Evolutionary conservation across 2,888 invertebrate species (phyloP).

Genomic region (Dysmachus trigonus): DNA sequence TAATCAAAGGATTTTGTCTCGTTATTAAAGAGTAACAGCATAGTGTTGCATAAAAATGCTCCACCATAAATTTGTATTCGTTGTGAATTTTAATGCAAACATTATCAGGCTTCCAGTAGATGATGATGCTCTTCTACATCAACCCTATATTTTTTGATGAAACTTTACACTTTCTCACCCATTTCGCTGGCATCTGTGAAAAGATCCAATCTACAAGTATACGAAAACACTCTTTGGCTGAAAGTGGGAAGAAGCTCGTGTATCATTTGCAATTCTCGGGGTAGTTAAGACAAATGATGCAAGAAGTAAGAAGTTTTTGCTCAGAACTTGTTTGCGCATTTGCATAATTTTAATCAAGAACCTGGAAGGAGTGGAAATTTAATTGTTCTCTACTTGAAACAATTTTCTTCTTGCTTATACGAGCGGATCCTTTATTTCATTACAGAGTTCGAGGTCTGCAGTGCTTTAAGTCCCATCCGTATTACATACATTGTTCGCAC

Average conservation of each 20-base stretch:
- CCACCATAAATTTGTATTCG: background rate
- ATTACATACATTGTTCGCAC: background rate
- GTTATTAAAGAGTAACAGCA: background rate
- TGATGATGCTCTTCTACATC: background rate
- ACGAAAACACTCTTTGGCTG: background rate
- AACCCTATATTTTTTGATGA: background rate
- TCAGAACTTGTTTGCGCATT: background rate
- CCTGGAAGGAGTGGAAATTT: background rate
- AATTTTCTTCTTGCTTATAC: background rate
- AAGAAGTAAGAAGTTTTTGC: background rate
- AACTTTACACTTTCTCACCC: background rate
- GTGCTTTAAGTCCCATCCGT: background rate
- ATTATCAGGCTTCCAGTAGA: background rate
- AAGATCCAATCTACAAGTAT: background rate
- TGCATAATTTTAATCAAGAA: constrained; percentile 9
- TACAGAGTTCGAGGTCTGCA: background rate
- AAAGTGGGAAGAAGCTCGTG: background rate
- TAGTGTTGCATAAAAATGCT: background rate
- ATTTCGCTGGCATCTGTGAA: background rate
- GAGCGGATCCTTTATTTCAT: background rate
- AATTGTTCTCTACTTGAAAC: background rate
- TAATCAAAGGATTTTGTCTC: background rate
- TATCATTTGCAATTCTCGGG: background rate
- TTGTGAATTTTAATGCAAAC: background rate
- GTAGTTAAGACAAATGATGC: constrained; percentile 4